Base-by-base conservation (phyloP, 2,113 vertebrate genomes). In the Sitta europaea region DNA sequence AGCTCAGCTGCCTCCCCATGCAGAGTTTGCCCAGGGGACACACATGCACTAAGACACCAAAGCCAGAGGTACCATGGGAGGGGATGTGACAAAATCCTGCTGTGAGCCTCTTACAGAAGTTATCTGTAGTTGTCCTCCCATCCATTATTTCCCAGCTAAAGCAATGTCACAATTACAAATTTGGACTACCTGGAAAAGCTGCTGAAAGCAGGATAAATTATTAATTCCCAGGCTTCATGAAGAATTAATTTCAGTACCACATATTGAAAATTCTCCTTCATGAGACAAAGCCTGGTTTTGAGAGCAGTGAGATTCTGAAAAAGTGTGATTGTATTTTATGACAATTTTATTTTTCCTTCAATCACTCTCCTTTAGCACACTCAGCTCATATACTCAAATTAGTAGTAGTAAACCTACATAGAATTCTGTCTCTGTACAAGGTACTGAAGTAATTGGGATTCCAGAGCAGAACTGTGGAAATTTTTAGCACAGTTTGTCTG, bases 401-500 rank as follows among this genome's bases (percentile, higher is more conserved):
- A 77, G 24, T 7, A 42, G 18, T 10, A 50, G 55, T 35, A 92
- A 86, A 24, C 29, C n/a, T 66, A 6, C 4, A 0, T 58, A 18
- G 68, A 81, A 47, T 63, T 42, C 3, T 27, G 3, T 74, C 38
- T 86, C 62, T 65, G 7, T 10, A 28, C 22, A 25, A 24, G 0
- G 17, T 47, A 31, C 61, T 73, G 79, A 50, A 89, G 80, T 65
- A 35, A 89, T 65, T 81, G 43, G 42, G 70, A 61, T 89, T 92
- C 51, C 91, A 66, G 80, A 48, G 66, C 47, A 72, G 83, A 84
- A 5, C 73, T 36, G 72, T 78, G 92, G 96, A 94, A 96, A 94
- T 62, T 93, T 83, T 93, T 23, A 94, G 89, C 92, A 76, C 62
- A 8, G 71, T 66, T 68, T 75, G 88, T 85, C 92, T 66, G 0